Percentiles rank a stretch among this genome's conserved stretches.
Conservation (phyloP, 2,797 vertebrate genomes). For the Malacoctenus gilli region DNA sequence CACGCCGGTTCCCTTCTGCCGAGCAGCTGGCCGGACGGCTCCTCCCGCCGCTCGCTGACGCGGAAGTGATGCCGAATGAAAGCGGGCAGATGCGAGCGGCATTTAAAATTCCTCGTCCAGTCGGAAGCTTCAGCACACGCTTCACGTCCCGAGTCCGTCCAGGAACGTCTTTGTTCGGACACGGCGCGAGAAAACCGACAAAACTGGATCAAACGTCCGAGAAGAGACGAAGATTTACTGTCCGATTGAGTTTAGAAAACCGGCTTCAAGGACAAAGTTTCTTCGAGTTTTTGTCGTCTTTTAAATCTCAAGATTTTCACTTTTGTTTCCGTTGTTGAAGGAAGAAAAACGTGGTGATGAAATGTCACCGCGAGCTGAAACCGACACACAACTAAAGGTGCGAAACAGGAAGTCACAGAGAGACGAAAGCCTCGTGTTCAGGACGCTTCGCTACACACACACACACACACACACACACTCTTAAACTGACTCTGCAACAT, state of each 20-base stretch:
- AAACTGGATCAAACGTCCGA: too few relatives aligned
- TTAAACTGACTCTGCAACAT: too few relatives aligned
- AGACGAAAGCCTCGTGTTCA: slow-evolving; percentile 43
- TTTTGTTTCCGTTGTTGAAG: too few relatives aligned
- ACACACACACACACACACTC: too few relatives aligned
- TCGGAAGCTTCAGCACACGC: background rate
- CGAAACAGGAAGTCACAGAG: slow-evolving; percentile 50
- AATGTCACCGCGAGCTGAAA: slow-evolving; percentile 15
- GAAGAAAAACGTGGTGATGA: too few relatives aligned
- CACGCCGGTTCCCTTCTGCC: slow-evolving; percentile 20
- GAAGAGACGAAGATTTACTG: too few relatives aligned
- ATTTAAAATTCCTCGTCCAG: slow-evolving; percentile 19
- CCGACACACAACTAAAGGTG: slow-evolving; percentile 52
- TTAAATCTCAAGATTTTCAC: too few relatives aligned
- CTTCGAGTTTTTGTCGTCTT: too few relatives aligned
- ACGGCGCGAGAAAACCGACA: too few relatives aligned
- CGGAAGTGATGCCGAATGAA: slow-evolving; percentile 58
- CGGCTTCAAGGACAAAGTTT: too few relatives aligned
- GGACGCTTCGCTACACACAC: too few relatives aligned
- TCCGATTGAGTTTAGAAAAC: too few relatives aligned
- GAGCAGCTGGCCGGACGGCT: slow-evolving; percentile 51
- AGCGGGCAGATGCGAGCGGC: slow-evolving; percentile 44
- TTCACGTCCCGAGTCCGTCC: background rate
- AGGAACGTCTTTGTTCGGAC: background rate
- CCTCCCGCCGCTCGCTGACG: slow-evolving; percentile 43